Conservation (phyloP, 2,888 invertebrate genomes). For the Trichopoda pennipes region DNA sequence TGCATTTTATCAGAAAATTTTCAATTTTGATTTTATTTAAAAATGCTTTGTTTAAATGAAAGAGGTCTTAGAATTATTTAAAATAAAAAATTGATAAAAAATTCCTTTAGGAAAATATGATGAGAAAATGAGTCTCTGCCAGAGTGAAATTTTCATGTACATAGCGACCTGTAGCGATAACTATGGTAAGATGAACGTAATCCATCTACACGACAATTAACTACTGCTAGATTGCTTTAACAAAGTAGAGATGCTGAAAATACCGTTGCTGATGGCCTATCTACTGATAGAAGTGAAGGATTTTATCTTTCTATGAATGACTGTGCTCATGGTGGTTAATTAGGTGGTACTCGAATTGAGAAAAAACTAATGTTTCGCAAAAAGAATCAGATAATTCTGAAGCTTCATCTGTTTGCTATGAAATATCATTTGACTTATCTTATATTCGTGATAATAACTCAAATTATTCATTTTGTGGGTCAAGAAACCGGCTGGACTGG, state of each 20-base stretch:
- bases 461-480: slow-evolving; percentile 92
- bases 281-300: slow-evolving; percentile 69
- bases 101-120: too few species aligned
- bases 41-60: neutral
- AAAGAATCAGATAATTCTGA: slow-evolving; percentile 94
- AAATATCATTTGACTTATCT: slow-evolving; percentile 91
- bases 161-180: too few species aligned
- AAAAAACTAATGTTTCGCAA: slow-evolving; percentile 84
- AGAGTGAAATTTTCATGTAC: too few species aligned
- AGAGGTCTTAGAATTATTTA: too few species aligned
- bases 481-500: slow-evolving; percentile 88
- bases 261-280: slow-evolving; percentile 87
- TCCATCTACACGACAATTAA: slow-evolving; percentile 83
- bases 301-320: slow-evolving; percentile 70
- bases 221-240: slow-evolving; percentile 91
- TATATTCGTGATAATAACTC: slow-evolving; percentile 88
- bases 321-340: slow-evolving; percentile 71
- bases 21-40: too few species aligned
- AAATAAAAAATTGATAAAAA: too few species aligned
- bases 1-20: neutral
- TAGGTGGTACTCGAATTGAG: slow-evolving; percentile 82
- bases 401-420: slow-evolving; percentile 97
- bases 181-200: slow-evolving; percentile 76
- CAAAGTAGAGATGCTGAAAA: slow-evolving; percentile 94
- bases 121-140: too few species aligned